phyloP scores from a whole-genome alignment of 2,888 invertebrate species.

The Seira sanloemensis region DNA sequence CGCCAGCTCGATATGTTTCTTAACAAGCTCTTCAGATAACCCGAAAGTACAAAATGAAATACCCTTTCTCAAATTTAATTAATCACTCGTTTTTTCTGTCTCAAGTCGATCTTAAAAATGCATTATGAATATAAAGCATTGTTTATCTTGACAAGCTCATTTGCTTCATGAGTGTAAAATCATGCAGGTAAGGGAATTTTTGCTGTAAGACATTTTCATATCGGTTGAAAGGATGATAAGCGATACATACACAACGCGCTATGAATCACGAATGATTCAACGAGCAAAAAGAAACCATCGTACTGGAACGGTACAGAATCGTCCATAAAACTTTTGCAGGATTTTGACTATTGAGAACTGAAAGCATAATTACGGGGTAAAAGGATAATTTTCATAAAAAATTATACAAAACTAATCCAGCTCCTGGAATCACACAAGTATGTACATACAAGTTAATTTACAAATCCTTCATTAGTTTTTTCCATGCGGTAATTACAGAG shows the following conservation, averaged over 20 bases:
- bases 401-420: slow-evolving; percentile 18
- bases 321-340: background rate
- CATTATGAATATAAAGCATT: background rate
- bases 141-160: slow-evolving; percentile 29
- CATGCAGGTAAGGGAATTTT: no score
- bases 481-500: no score
- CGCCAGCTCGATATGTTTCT: no score
- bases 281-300: background rate
- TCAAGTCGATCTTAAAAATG: slow-evolving; percentile 7
- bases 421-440: background rate
- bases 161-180: no score
- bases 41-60: no score
- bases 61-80: background rate
- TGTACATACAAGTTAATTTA: slow-evolving; percentile 13
- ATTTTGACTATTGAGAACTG: background rate
- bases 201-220: no score
- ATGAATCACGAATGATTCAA: no score
- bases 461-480: no score
- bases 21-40: no score
- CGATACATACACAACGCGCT: background rate
- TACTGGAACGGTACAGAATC: background rate
- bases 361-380: background rate
- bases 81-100: background rate
- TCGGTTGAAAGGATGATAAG: background rate
- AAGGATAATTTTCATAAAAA: background rate